These are phyloP conservation scores for Toxotes chatareus DNA, from an alignment of 2,113 vertebrate species.

Conservation along the genomic window DNA sequence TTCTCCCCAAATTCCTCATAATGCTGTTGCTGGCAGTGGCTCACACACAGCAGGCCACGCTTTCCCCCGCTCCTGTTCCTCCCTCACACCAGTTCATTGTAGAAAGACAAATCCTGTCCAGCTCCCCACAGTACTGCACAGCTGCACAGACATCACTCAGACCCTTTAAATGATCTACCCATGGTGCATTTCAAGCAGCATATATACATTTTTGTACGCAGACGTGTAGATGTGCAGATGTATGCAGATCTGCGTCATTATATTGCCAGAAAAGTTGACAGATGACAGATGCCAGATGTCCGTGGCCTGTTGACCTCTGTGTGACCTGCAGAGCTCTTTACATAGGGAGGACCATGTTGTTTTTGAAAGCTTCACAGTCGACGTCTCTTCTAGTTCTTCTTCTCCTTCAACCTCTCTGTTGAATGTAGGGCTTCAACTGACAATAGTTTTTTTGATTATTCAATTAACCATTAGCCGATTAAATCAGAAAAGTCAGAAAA, in stretches of 20 bases:
- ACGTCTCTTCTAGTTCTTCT: not conserved
- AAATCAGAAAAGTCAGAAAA: not conserved
- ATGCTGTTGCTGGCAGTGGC: constrained; percentile 37
- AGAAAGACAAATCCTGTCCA: not conserved
- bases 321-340: constrained; percentile 24
- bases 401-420: not conserved
- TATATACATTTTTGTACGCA: not conserved
- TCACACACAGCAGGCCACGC: constrained; percentile 39
- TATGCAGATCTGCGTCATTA: constrained; percentile 14
- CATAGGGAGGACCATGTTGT: not conserved
- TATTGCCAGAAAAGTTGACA: constrained; percentile 10
- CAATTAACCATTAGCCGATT: not conserved
- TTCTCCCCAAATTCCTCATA: constrained; percentile 23
- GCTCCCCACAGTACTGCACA: not conserved
- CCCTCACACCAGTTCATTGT: not conserved
- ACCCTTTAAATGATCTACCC: constrained; percentile 19
- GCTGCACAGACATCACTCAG: not conserved
- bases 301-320: constrained; percentile 21
- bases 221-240: constrained; percentile 11
- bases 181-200: not conserved
- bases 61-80: not conserved
- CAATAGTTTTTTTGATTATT: not conserved
- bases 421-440: not conserved
- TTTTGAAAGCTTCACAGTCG: not conserved
- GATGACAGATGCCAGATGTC: constrained; percentile 29